These are phyloP conservation scores for Miltochrista miniata DNA, from an alignment of 2,888 invertebrate species.

Conservation along the genomic window DNA sequence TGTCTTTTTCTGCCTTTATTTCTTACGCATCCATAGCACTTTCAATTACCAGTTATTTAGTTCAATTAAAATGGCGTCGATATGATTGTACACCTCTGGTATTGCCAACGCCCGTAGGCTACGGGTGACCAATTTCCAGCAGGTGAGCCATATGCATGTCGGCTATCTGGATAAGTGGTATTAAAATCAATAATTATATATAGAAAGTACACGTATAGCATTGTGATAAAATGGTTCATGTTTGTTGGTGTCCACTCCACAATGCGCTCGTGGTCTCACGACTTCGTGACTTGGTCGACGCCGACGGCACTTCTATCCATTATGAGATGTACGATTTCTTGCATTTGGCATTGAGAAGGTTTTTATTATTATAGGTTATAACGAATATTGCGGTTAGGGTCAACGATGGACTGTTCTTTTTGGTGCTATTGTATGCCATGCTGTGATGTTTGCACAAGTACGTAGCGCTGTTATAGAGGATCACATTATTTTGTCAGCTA, in stretches of 20 bases:
- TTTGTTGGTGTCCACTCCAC: constrained; percentile 36
- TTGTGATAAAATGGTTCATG: constrained; percentile 51
- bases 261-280: constrained; percentile 52
- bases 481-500: too few relatives aligned
- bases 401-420: not conserved
- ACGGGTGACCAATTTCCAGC: too few relatives aligned
- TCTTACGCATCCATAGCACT: too few relatives aligned
- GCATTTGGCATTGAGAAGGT: constrained; percentile 13
- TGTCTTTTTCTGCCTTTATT: too few relatives aligned
- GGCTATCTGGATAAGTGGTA: not conserved
- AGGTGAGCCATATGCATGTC: too few relatives aligned
- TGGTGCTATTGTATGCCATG: too few relatives aligned
- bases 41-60: too few relatives aligned
- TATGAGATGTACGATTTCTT: constrained; percentile 28
- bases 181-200: constrained; percentile 31
- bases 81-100: too few relatives aligned
- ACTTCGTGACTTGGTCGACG: constrained; percentile 50
- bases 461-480: too few relatives aligned
- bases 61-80: too few relatives aligned
- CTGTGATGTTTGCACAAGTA: too few relatives aligned
- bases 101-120: too few relatives aligned
- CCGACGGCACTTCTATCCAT: constrained; percentile 30
- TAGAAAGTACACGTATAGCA: constrained; percentile 32
- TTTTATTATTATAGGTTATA: constrained; percentile 10
- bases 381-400: constrained; percentile 4